Evolutionary conservation across 2,888 invertebrate species (phyloP).

Genomic region (Cephus runcator): DNA sequence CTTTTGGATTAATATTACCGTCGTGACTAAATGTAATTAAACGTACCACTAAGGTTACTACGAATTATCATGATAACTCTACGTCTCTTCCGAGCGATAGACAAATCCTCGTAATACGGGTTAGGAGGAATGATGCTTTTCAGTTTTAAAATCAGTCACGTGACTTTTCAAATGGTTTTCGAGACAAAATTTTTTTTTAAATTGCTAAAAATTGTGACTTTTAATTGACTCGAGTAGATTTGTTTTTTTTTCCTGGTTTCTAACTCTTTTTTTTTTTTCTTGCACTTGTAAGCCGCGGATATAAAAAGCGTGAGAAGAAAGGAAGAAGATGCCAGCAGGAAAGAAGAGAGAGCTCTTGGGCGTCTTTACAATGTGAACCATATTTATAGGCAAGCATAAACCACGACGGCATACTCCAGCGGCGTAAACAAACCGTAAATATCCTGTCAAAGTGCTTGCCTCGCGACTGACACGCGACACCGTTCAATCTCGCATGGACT

Average conservation of each 20-base stretch:
- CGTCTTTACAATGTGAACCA: slow-evolving; percentile 21
- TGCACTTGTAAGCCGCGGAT: not conserved
- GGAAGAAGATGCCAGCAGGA: slow-evolving; percentile 11
- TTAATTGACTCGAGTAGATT: not conserved
- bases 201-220: no score
- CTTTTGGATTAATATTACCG: not conserved
- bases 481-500: not conserved
- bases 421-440: slow-evolving; percentile 29
- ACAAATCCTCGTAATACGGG: no score
- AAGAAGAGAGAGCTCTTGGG: slow-evolving; percentile 15
- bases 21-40: not conserved
- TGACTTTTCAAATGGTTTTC: no score
- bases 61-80: not conserved
- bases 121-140: not conserved
- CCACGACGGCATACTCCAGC: slow-evolving; percentile 20
- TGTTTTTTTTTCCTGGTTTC: not conserved
- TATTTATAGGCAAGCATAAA: slow-evolving; percentile 29
- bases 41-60: not conserved
- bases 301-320: slow-evolving; percentile 1
- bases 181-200: no score
- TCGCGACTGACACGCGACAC: slow-evolving; percentile 18
- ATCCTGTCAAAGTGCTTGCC: slow-evolving; percentile 23
- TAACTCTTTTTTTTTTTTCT: not conserved
- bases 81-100: not conserved
- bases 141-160: not conserved